phyloP scores from a whole-genome alignment of 2,888 invertebrate genomes.

The Drosophila dives region DNA sequence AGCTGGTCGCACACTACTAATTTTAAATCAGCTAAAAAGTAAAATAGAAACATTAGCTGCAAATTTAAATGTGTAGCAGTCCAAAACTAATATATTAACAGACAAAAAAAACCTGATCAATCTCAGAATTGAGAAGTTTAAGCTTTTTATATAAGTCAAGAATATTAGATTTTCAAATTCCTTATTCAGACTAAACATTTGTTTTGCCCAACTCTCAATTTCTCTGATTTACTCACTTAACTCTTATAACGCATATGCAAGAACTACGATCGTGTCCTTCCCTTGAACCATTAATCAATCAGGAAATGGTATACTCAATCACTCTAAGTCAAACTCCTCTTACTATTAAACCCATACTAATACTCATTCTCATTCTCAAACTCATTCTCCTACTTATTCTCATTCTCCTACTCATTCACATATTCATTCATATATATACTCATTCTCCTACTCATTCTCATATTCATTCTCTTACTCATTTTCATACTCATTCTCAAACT shows the following conservation, averaged over 20 bases:
- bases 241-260: slow-evolving; percentile 2
- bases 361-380: no score
- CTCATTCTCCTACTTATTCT: no score
- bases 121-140: not conserved
- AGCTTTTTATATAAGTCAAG: not conserved
- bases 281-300: slow-evolving; percentile 53
- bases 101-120: not conserved
- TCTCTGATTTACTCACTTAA: no score
- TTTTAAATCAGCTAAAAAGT: not conserved
- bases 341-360: no score
- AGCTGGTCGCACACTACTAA: no score
- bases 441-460: no score
- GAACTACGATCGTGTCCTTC: slow-evolving; percentile 19
- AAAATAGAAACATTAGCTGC: not conserved
- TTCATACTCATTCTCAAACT: no score
- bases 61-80: not conserved
- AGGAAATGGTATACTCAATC: not conserved
- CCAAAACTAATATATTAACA: not conserved
- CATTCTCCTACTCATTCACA: no score
- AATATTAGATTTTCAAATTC: not conserved
- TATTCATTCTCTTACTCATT: no score
- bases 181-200: not conserved
- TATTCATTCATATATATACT: no score
- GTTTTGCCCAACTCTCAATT: not conserved
- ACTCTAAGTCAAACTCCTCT: no score